Evolutionary conservation across 2,888 invertebrate genomes (phyloP).

Genomic region (Drosophila falleni): DNA sequence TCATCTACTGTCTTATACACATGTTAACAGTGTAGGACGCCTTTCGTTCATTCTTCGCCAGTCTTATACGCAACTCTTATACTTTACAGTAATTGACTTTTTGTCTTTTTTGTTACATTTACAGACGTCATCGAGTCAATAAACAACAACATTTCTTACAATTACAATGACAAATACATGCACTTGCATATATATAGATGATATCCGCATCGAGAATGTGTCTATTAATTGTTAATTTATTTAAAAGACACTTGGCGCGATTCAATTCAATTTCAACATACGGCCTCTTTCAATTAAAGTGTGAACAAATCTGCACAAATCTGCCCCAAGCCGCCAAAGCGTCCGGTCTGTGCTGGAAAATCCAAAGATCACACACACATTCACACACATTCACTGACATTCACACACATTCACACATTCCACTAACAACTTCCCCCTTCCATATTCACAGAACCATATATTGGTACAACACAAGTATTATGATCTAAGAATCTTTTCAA

Average conservation of each 20-base stretch:
- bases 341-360: conserved; percentile 20
- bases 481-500: too few species aligned
- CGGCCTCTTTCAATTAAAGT: conserved; percentile 48
- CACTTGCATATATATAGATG: too few species aligned
- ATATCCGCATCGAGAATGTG: conserved; percentile 15
- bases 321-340: conserved; percentile 55
- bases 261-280: conserved; percentile 48
- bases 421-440: not conserved
- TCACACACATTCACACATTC: not conserved
- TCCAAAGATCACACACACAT: conserved; percentile 24
- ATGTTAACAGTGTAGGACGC: not conserved
- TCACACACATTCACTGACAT: not conserved
- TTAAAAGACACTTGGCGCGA: conserved; percentile 53
- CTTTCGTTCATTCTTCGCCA: too few species aligned
- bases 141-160: conserved; percentile 4
- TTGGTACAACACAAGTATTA: too few species aligned
- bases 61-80: conserved; percentile 17
- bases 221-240: conserved; percentile 57
- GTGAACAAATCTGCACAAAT: conserved; percentile 63
- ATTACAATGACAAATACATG: conserved; percentile 1
- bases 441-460: too few species aligned
- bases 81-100: not conserved
- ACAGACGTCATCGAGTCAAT: conserved; percentile 15
- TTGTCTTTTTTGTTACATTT: not conserved
- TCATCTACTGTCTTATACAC: conserved; percentile 3